Conservation (phyloP, 2,113 vertebrate genomes). For the Zingel zingel region DNA sequence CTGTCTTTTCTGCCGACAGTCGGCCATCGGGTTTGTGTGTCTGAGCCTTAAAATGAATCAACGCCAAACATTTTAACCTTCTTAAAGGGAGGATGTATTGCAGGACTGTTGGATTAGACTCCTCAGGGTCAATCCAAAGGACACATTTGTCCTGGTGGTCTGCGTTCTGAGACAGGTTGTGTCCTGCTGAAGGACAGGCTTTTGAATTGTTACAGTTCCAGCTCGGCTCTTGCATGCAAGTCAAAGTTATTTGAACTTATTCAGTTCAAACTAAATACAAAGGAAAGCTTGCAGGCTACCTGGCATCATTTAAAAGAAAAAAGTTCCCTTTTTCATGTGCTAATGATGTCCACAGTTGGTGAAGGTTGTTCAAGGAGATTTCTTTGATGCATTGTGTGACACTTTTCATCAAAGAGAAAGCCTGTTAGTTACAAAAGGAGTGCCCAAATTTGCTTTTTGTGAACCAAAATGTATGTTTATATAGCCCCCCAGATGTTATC, state of each 20-base stretch:
- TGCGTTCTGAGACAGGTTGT: neutral
- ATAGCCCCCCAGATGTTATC: no score
- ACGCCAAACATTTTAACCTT: no score
- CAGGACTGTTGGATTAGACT: neutral
- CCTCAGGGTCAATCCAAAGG: neutral
- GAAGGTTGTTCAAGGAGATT: constrained; percentile 14
- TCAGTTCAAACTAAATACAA: neutral
- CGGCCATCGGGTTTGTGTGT: no score
- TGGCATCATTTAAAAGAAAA: neutral
- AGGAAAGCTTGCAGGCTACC: neutral
- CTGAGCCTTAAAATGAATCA: no score
- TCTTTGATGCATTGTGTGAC: neutral
- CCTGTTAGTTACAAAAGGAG: neutral
- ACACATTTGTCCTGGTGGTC: neutral
- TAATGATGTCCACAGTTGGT: neutral
- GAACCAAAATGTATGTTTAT: neutral
- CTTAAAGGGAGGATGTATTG: no score
- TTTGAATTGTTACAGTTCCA: neutral
- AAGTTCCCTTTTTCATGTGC: neutral
- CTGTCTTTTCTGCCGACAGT: no score
- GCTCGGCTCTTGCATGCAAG: neutral
- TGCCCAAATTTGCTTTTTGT: neutral
- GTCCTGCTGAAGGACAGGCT: neutral
- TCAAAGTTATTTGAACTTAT: neutral
- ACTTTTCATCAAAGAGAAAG: neutral